Base-by-base conservation (phyloP, 2,888 invertebrate genomes). In the Lasioglossum lativentre region DNA sequence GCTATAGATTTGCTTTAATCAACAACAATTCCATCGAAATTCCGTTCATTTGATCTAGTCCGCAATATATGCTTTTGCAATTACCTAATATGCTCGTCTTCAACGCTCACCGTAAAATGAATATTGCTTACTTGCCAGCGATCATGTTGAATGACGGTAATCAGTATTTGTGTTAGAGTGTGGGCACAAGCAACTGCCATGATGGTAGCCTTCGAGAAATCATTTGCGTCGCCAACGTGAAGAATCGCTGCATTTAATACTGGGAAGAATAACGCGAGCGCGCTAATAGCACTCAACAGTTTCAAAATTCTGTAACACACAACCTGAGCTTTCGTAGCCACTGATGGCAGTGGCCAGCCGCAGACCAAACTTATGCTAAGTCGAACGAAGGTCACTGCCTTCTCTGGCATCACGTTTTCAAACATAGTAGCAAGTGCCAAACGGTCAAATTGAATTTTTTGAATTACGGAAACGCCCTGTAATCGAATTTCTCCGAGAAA, bases 271-370 rank as follows among this genome's bases (percentile, higher is more conserved):
- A 89, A 71, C 4, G 40, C 12, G 1, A 76, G 0, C 1, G 74
- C 59, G 63, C 80, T 83, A 0, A 88, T 4, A 14, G 2, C n/a
- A 30, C 12, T 45, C 0, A 85, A 19, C 4, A 6, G 70, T 74
- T 80, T 42, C 14, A 10, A 4, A 10, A 70, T n/a, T 16, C 34
- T 80, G n/a, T 27, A 80, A 38, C 30, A 16, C 16, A 75, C 3
- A 0, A 81, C 10, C 19, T 63, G 47, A 19, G 75, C 59, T 52
- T 71, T 83, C 5, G 52, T 76, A 0, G 81, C 78, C 5, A 14
- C 19, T 8, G n/a, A 23, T 8, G 90, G 19, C 1, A 83, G 85
- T 34, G 91, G 91, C 91, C 91, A 91, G 3, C 75, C 68, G 6
- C 82, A 78, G 0, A 73, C 72, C 19, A 90, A n/a, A 14, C 34